Base-by-base conservation (phyloP, 1,140 invertebrate genomes). In the Anoplolepis gracilipes region DNA sequence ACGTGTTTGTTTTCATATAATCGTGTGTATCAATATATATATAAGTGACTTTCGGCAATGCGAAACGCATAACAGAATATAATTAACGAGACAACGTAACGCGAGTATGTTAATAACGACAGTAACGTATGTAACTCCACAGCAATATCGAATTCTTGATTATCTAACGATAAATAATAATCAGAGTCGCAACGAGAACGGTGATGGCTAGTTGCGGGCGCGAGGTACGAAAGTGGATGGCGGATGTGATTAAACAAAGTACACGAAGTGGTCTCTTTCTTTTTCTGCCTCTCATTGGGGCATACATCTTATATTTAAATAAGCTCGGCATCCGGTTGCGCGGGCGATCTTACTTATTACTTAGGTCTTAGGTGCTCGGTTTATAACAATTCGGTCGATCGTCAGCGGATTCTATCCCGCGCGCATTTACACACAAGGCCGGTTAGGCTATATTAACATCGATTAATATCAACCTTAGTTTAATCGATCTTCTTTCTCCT, bases 11-110 rank as follows among this genome's bases (percentile, higher is more conserved):
- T 53, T 78, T 36, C 42, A 67, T 77, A n/a, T 64, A 67, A 55
- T 65, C 36, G 42, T 64, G 69, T 70, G 86, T 87, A 85, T 86
- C 79, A 84, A 84, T 77, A 49, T 49, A 75, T 82, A 82, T 82
- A 36, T 36, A 36, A 89, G 61, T 89, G 84, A 85, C 81, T 57
- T 82, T 89, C 72, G 88, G 67, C 85, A 79, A 82, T 86, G 87
- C 88, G 86, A 91, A 93, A 92, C 91, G 90, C 88, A 91, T 87
- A 90, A 92, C 90, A 88, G 89, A 92, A 92, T 91, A 93, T 90
- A 92, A 93, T 92, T 86, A 91, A 91, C 87, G 86, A 88, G 78
- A 86, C 82, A 91, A 90, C 84, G 79, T 91, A 92, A 92, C 90
- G 88, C 87, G 89, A 91, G 87, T 87, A 90, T 91, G 90, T 90